Conservation (phyloP, 2,888 invertebrate genomes). For the Dolichopus griseipennis region DNA sequence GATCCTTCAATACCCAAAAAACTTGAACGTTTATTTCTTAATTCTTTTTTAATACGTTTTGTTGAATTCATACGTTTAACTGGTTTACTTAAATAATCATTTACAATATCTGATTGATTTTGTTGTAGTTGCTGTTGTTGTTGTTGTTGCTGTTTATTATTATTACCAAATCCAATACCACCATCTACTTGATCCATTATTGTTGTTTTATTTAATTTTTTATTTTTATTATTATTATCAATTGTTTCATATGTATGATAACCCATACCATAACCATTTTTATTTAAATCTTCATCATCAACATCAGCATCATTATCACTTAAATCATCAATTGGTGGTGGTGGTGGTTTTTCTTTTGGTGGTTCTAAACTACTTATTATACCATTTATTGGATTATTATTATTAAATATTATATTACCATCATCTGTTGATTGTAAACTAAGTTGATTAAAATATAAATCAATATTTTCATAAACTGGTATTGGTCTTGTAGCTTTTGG, state of each 20-base stretch:
- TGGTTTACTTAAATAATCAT: slow-evolving; percentile 44
- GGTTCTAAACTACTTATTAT: slow-evolving; percentile 51
- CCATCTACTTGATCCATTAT: slow-evolving; percentile 27
- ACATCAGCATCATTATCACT: slow-evolving; percentile 46
- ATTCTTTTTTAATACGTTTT: slow-evolving; percentile 75
- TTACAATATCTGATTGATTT: background rate
- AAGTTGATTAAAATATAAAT: slow-evolving; percentile 45
- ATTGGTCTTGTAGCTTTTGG: slow-evolving; percentile 44
- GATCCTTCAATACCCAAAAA: slow-evolving; percentile 76
- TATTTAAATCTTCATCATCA: slow-evolving; percentile 16
- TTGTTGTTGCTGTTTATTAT: too few relatives aligned
- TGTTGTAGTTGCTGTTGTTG: background rate
- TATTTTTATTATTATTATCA: slow-evolving; percentile 22
- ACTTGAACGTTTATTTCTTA: slow-evolving; percentile 73
- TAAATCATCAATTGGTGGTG: slow-evolving; percentile 59
- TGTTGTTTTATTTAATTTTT: slow-evolving; percentile 17
- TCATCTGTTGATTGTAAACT: slow-evolving; percentile 18
- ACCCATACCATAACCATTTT: slow-evolving; percentile 31
- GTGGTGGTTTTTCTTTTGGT: slow-evolving; percentile 79
- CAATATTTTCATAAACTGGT: slow-evolving; percentile 54
- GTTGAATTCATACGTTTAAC: slow-evolving; percentile 71
- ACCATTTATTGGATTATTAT: background rate
- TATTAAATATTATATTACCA: slow-evolving; percentile 19
- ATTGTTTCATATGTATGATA: slow-evolving; percentile 40
- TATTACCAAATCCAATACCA: background rate